Evolutionary conservation across 1,140 invertebrate genomes (phyloP).

Genomic region (Drosophila aff.): DNA sequence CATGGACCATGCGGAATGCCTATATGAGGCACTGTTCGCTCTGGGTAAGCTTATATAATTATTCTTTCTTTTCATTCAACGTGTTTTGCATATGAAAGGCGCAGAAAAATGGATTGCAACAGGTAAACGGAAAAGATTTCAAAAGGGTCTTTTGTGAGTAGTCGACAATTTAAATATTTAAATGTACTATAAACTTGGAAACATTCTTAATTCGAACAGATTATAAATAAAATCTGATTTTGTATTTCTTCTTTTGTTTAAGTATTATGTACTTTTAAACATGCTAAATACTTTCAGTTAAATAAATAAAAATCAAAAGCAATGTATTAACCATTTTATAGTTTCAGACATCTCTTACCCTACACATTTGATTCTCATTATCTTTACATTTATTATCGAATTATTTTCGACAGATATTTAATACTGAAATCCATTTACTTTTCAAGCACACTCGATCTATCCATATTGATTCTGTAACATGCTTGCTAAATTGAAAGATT

Average conservation of each 20-base stretch:
- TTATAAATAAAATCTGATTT: neutral
- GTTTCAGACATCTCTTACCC: neutral
- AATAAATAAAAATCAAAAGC: neutral
- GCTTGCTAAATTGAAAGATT: slow-evolving; percentile 18
- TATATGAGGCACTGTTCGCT: slow-evolving; percentile 11
- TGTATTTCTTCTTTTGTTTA: too few species aligned
- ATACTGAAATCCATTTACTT: slow-evolving; percentile 2
- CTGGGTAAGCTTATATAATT: slow-evolving; percentile 37
- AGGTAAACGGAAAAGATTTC: slow-evolving; percentile 8
- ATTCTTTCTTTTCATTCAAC: slow-evolving; percentile 36
- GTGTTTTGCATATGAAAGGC: slow-evolving; percentile 9
- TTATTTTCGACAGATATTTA: slow-evolving; percentile 6
- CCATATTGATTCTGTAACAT: slow-evolving; percentile 6
- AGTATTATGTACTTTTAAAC: too few species aligned
- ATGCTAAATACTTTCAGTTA: neutral
- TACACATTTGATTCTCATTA: neutral
- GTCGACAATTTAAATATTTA: neutral
- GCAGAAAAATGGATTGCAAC: slow-evolving; percentile 12
- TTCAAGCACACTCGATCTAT: slow-evolving; percentile 7
- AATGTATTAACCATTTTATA: neutral
- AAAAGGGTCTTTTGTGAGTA: neutral
- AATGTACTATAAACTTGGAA: neutral
- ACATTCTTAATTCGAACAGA: neutral
- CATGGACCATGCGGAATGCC: slow-evolving; percentile 5
- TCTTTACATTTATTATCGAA: neutral